Evolutionary conservation across 2,888 invertebrate species (phyloP).

Genomic region (Cynaeus angustus): DNA sequence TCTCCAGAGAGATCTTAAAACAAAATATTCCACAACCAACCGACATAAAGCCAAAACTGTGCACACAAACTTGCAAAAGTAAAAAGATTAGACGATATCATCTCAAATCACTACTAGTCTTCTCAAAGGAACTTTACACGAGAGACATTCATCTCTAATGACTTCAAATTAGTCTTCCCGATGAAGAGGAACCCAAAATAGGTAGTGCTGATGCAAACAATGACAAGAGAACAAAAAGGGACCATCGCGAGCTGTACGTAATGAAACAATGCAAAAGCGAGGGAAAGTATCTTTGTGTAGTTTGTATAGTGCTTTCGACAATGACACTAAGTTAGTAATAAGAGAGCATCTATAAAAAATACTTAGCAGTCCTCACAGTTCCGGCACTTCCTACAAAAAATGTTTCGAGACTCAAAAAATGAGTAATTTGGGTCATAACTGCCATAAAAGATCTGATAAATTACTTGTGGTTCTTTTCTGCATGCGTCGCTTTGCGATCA

Average conservation of each 20-base stretch:
- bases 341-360: too few species aligned
- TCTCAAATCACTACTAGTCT: not conserved
- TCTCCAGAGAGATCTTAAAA: slow-evolving; percentile 34
- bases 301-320: too few species aligned
- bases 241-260: too few species aligned
- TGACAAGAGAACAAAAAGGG: not conserved
- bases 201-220: slow-evolving; percentile 1
- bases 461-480: slow-evolving; percentile 1
- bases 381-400: too few species aligned
- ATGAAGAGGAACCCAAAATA: not conserved
- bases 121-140: not conserved
- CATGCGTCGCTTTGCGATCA: slow-evolving; percentile 1
- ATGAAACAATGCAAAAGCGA: too few species aligned
- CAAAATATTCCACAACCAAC: slow-evolving; percentile 11
- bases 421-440: too few species aligned
- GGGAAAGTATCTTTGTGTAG: too few species aligned
- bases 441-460: too few species aligned
- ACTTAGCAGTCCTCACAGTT: too few species aligned
- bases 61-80: not conserved
- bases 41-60: slow-evolving; percentile 4
- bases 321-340: too few species aligned
- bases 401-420: too few species aligned
- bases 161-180: not conserved
- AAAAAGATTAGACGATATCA: slow-evolving; percentile 1
- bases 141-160: slow-evolving; percentile 4